phyloP scores from a whole-genome alignment of 2,888 invertebrate genomes.

The Caenorhabditis imperialis region DNA sequence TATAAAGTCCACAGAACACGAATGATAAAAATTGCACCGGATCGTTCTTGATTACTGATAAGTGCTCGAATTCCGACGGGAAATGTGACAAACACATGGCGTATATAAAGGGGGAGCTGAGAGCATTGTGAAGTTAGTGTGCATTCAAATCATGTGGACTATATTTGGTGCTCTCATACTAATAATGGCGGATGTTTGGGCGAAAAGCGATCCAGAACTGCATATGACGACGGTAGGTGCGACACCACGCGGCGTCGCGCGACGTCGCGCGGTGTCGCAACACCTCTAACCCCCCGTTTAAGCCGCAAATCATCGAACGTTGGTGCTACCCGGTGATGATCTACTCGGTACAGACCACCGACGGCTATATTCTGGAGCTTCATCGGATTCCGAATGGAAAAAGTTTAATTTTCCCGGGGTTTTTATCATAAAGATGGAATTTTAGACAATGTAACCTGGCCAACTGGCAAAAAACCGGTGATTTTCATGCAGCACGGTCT shows the following conservation, averaged over 20 bases:
- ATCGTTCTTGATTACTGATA: too few relatives aligned
- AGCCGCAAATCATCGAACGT: conserved; percentile 69
- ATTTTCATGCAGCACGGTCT: conserved; percentile 87
- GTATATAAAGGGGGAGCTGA: conserved; percentile 5
- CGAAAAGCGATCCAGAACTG: conserved; percentile 47
- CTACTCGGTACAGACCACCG: conserved; percentile 82
- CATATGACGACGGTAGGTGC: conserved; percentile 49
- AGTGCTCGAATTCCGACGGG: neutral
- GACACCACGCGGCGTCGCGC: conserved; percentile 13
- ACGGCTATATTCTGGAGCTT: conserved; percentile 87
- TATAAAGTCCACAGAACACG: too few relatives aligned
- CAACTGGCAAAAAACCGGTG: conserved; percentile 62
- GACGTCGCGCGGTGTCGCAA: neutral
- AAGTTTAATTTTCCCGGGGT: conserved; percentile 35
- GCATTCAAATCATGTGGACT: neutral
- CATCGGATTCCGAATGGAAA: conserved; percentile 85
- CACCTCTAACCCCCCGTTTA: conserved; percentile 8
- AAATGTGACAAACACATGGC: conserved; percentile 12
- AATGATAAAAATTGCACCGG: too few relatives aligned
- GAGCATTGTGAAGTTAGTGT: neutral
- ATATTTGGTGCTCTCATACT: conserved; percentile 8
- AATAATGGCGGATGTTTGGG: neutral
- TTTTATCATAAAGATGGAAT: neutral
- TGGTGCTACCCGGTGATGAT: conserved; percentile 79
- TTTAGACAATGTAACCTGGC: conserved; percentile 36